Evolutionary conservation across 2,113 vertebrate species (phyloP).

Genomic region (Ailuropoda melanoleuca): DNA sequence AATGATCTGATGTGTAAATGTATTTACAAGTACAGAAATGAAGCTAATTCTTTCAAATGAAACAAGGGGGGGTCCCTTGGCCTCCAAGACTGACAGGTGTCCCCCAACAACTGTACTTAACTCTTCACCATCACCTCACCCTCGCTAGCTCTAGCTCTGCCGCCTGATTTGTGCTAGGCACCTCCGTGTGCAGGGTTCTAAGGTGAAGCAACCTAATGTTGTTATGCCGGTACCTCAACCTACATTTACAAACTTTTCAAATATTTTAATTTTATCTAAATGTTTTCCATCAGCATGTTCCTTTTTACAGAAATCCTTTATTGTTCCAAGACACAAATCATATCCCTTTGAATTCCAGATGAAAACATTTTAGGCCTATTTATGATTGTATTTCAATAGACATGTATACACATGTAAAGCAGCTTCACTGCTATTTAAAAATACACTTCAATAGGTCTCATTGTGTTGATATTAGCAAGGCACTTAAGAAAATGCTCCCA

Average conservation of each 20-base stretch:
- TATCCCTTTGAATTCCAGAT: slow-evolving; percentile 64
- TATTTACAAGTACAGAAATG: not conserved
- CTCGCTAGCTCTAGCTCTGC: not conserved
- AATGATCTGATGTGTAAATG: not conserved
- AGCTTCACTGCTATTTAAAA: slow-evolving; percentile 54
- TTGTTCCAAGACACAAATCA: slow-evolving; percentile 73
- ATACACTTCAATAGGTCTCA: slow-evolving; percentile 54
- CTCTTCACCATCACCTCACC: not conserved
- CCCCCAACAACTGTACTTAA: not conserved
- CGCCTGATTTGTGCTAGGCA: not conserved
- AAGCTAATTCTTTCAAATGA: not conserved
- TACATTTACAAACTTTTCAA: slow-evolving; percentile 56
- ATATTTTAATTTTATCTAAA: slow-evolving; percentile 65
- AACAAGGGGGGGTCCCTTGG: not conserved
- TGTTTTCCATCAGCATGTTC: slow-evolving; percentile 61
- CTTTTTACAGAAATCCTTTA: slow-evolving; percentile 56
- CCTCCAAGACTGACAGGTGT: not conserved
- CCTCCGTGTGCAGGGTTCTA: not conserved
- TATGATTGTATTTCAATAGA: slow-evolving; percentile 66
- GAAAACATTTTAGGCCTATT: slow-evolving; percentile 71
- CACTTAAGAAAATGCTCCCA: slow-evolving; percentile 64
- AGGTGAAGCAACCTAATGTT: not conserved
- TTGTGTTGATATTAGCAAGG: slow-evolving; percentile 51
- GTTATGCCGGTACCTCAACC: slow-evolving; percentile 20
- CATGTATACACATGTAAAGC: slow-evolving; percentile 52